phyloP scores from a whole-genome alignment of 2,113 vertebrate genomes.

The Kryptolebias marmoratus region DNA sequence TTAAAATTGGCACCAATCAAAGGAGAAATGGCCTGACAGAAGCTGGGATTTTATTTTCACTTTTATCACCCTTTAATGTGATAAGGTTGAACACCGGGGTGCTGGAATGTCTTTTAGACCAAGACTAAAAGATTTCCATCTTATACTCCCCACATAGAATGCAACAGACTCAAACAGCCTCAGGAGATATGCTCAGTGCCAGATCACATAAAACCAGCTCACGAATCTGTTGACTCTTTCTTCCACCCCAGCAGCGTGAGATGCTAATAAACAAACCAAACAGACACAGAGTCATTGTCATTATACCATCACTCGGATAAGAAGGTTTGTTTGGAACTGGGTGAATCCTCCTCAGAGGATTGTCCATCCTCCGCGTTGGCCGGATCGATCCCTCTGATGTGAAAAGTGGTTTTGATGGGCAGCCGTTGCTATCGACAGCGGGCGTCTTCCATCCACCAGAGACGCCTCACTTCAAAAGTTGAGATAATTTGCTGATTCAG shows the following conservation, averaged over 20 bases:
- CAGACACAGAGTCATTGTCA: conserved; percentile 9
- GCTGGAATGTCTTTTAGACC: conserved; percentile 32
- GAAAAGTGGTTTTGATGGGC: conserved; percentile 68
- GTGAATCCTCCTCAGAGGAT: conserved; percentile 38
- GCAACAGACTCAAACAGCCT: conserved; percentile 19
- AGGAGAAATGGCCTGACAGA: conserved; percentile 8
- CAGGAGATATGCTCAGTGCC: conserved; percentile 17
- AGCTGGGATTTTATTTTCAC: conserved; percentile 30
- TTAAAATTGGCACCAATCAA: conserved; percentile 14
- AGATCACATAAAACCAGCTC: conserved; percentile 32
- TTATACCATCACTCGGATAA: conserved; percentile 43
- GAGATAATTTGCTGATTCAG: conserved; percentile 35
- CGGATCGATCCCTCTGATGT: conserved; percentile 61
- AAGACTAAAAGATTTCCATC: conserved; percentile 24
- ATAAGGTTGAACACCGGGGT: conserved; percentile 23
- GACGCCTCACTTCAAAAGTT: conserved; percentile 39
- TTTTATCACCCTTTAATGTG: conserved; percentile 49
- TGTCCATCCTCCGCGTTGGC: conserved; percentile 27
- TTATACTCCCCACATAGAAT: conserved; percentile 37
- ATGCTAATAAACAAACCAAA: conserved; percentile 29
- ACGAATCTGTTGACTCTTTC: conserved; percentile 28
- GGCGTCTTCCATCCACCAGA: conserved; percentile 24
- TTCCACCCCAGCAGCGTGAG: conserved; percentile 6
- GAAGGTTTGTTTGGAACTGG: conserved; percentile 24
- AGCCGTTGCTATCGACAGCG: conserved; percentile 55